These are phyloP conservation scores for Sprattus sprattus DNA, from an alignment of 2,113 vertebrate genomes.

Conservation along the genomic window DNA sequence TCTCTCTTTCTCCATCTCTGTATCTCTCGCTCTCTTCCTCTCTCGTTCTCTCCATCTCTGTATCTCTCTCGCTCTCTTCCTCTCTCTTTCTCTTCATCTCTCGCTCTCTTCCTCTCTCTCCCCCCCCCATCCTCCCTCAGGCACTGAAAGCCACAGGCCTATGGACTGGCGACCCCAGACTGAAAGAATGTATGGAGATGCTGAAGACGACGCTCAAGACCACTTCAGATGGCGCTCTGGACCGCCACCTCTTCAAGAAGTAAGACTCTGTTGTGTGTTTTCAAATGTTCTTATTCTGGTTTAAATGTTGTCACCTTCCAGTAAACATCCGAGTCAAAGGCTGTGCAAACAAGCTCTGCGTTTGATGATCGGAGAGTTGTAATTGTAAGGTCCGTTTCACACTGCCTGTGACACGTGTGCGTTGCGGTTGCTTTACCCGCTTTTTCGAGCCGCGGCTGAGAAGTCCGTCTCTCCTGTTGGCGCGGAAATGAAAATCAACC, in stretches of 20 bases:
- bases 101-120: background rate
- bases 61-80: background rate
- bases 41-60: background rate
- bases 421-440: too few species aligned
- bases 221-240: conserved; percentile 92
- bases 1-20: background rate
- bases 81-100: background rate
- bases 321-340: too few species aligned
- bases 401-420: too few species aligned
- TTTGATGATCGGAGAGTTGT: too few species aligned
- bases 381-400: too few species aligned
- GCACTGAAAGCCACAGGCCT: conserved; percentile 96
- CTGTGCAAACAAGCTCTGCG: too few species aligned
- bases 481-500: too few species aligned
- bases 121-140: conserved; percentile 60
- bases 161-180: conserved; percentile 91
- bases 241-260: conserved; percentile 99
- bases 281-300: too few species aligned
- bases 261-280: too few species aligned
- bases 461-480: too few species aligned
- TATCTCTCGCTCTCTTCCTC: background rate
- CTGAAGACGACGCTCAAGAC: conserved; percentile 91
- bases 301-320: too few species aligned
- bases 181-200: conserved; percentile 99
- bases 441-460: too few species aligned